Conservation (phyloP, 2,888 invertebrate genomes). For the Sturmia bella region DNA sequence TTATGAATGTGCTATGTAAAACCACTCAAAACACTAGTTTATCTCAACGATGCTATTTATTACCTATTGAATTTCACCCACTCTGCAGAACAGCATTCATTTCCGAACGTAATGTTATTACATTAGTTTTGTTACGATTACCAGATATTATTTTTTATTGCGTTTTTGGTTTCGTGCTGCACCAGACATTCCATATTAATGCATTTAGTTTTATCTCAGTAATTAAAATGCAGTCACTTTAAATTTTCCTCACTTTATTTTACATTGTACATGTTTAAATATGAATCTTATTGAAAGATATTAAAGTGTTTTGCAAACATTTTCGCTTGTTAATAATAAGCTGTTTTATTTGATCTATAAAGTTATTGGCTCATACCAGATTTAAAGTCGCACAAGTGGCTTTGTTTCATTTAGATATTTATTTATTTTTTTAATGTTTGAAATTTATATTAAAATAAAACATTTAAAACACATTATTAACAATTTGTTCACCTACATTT, state of each 20-base stretch:
- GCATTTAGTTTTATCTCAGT: conserved; percentile 29
- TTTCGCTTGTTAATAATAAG: conserved; percentile 26
- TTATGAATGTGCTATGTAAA: background rate
- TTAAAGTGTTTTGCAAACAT: background rate
- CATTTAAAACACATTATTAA: conserved; percentile 60
- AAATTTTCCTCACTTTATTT: conserved; percentile 24
- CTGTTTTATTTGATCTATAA: conserved; percentile 14
- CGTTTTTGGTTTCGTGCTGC: too few relatives aligned
- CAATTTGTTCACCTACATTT: conserved; percentile 67
- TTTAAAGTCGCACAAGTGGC: conserved; percentile 18
- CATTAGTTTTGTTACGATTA: conserved; percentile 40
- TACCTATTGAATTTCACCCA: conserved; percentile 26
- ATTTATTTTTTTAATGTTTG: conserved; percentile 3
- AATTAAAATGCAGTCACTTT: conserved; percentile 28
- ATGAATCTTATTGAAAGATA: conserved; percentile 18
- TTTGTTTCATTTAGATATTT: conserved; percentile 13
- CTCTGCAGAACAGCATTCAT: background rate
- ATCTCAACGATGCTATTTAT: conserved; percentile 10
- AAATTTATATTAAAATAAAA: conserved; percentile 56
- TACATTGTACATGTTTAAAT: background rate
- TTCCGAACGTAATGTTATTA: conserved; percentile 26
- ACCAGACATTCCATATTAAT: too few relatives aligned
- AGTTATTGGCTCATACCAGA: conserved; percentile 22
- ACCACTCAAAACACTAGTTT: background rate
- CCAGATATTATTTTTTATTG: too few relatives aligned